Percentiles rank a stretch among this genome's conserved stretches.
Evolutionary conservation across 2,797 vertebrate genomes (phyloP).

Genomic region (Acrossocheilus wenchowensis): DNA sequence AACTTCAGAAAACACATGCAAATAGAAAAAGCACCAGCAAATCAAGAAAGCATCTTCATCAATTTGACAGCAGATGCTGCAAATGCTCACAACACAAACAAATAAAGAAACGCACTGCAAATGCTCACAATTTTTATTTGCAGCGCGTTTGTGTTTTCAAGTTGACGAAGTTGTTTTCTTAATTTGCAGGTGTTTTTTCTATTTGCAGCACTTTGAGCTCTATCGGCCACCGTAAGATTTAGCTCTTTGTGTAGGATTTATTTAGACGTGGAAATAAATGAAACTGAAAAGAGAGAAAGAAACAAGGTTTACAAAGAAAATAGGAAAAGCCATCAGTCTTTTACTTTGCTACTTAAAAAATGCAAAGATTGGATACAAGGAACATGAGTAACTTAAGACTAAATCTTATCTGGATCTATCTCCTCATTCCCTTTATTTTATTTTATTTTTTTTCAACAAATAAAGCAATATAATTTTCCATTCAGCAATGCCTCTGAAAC

Average conservation of each 20-base stretch:
- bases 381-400: slow-evolving; percentile 27
- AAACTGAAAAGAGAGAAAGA: background rate
- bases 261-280: background rate
- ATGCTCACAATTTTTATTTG: no score
- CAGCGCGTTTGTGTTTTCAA: no score
- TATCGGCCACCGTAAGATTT: background rate
- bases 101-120: no score
- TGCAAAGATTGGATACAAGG: slow-evolving; percentile 16
- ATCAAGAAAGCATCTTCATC: no score
- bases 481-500: slow-evolving; percentile 31
- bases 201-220: no score
- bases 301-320: background rate
- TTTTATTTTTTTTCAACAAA: background rate
- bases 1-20: no score
- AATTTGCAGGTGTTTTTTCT: no score
- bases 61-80: no score
- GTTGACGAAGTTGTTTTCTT: no score
- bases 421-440: slow-evolving; percentile 5
- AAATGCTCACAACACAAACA: no score
- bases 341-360: slow-evolving; percentile 28
- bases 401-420: slow-evolving; percentile 25
- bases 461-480: slow-evolving; percentile 63
- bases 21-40: no score
- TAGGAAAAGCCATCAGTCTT: background rate
- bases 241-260: background rate